phyloP scores from a whole-genome alignment of 2,888 invertebrate genomes.

The Adelphocoris suturalis region DNA sequence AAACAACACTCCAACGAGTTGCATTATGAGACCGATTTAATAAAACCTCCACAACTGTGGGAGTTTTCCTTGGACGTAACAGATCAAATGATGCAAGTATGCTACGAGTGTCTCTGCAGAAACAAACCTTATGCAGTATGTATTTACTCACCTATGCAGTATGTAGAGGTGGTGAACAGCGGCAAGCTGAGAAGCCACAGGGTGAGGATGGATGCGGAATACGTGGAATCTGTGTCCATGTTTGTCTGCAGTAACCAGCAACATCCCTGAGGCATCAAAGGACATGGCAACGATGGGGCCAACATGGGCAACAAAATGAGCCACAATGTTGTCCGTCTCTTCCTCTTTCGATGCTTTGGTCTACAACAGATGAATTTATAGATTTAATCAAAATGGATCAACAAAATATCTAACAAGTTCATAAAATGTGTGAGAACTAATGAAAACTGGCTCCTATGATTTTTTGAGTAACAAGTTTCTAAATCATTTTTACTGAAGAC shows the following conservation, averaged over 20 bases:
- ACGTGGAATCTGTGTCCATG: conserved; percentile 97
- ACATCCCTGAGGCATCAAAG: conserved; percentile 94
- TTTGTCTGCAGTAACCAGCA: conserved; percentile 93
- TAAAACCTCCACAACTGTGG: no score
- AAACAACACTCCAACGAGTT: no score
- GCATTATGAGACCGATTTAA: no score
- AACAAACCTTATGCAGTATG: no score
- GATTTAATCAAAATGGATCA: not conserved
- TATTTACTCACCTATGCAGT: conserved; percentile 82
- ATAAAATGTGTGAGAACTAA: no score
- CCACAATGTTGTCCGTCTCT: conserved; percentile 86
- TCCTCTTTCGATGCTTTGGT: conserved; percentile 71
- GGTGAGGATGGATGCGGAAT: conserved; percentile 96
- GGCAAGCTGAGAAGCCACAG: conserved; percentile 90
- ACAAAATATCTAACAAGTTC: not conserved
- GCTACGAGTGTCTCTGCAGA: no score
- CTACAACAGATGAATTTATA: conserved; percentile 44
- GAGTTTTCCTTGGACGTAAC: no score
- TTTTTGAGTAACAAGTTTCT: no score
- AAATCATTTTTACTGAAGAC: no score
- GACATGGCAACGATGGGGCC: conserved; percentile 93
- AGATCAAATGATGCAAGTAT: no score
- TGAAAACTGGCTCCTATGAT: no score
- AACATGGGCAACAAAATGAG: conserved; percentile 92
- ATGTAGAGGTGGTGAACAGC: conserved; percentile 97